Evolutionary conservation across 2,888 invertebrate species (phyloP).

Genomic region (Limenitis camilla): DNA sequence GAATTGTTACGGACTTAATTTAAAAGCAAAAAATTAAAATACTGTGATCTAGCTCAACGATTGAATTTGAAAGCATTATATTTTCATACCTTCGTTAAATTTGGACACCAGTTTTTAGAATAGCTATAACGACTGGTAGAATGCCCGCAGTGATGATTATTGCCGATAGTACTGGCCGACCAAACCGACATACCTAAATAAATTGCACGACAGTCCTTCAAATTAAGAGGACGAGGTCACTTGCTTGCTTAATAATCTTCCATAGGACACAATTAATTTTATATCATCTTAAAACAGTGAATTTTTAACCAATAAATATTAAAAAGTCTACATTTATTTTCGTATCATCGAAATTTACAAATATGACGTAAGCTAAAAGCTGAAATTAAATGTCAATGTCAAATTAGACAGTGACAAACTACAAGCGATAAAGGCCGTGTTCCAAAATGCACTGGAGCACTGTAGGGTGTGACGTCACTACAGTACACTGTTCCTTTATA

Average conservation of each 20-base stretch:
- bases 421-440: no score
- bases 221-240: slow-evolving; percentile 59
- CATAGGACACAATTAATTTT: slow-evolving; percentile 13
- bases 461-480: no score
- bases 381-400: no score
- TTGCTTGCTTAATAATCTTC: slow-evolving; percentile 22
- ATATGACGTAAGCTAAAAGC: slow-evolving; percentile 6
- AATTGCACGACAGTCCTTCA: slow-evolving; percentile 61
- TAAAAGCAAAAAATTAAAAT: not conserved
- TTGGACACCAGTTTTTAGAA: slow-evolving; percentile 66
- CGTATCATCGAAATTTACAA: not conserved
- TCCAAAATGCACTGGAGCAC: no score
- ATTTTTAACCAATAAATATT: not conserved
- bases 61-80: slow-evolving; percentile 1
- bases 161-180: slow-evolving; percentile 79
- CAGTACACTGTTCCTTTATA: no score
- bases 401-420: no score
- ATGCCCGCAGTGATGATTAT: slow-evolving; percentile 62
- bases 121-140: slow-evolving; percentile 60
- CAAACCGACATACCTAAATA: slow-evolving; percentile 80
- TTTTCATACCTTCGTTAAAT: slow-evolving; percentile 64
- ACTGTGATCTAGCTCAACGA: not conserved
- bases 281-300: not conserved
- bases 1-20: not conserved
- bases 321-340: no score